Base-by-base conservation (phyloP, 53 echinoderm and acorn worm genomes). In the Holothuria leucospilota region DNA sequence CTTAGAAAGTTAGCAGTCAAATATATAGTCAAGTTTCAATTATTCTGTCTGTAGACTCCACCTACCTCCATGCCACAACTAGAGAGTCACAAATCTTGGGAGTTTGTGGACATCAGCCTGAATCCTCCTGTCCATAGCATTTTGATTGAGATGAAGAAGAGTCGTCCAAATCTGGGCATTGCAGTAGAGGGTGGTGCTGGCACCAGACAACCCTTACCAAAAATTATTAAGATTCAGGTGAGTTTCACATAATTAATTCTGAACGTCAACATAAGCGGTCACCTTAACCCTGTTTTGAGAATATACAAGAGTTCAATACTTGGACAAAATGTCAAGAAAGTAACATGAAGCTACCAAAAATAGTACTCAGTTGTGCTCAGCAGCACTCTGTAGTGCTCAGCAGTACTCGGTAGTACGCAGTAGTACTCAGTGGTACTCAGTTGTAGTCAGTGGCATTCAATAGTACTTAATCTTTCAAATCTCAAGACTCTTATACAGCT, bases 181-280 rank as follows among this genome's bases (percentile, higher is more conserved):
- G 96, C 96, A 0, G 96, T 96, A 46, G 96, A 96, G 83, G 96
- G 96, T 6, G 96, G 96, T 20, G 87, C 94, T 4, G 93, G 96
- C 15, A 96, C 96, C 39, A 94, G 94, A 82, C 96, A 96, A 77
- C 96, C 96, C 13, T 81, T 96, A 23, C 96, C 96, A 21, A 96
- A 96, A 85, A 89, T 96, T 9, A 96, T 94, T 78, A 96, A 93
- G 52, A 75, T 96, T 20, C 96, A 94, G 93, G 96, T 94, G 59
- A 81, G 78, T 27, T 51, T 25, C 6, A 34, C 34, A 34, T 34
- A 34, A 34, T 34, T 34, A 34, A 34, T 34, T 34, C 34, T 34
- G 34, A 34, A 34, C 1, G 34, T 34, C 34, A 34, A 34, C 34
- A 34, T 34, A 34, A 34, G 34, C 34, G 3, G 34, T 34, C 34